phyloP scores from a whole-genome alignment of 2,113 vertebrate genomes.

The Hippoglossus stenolepis region DNA sequence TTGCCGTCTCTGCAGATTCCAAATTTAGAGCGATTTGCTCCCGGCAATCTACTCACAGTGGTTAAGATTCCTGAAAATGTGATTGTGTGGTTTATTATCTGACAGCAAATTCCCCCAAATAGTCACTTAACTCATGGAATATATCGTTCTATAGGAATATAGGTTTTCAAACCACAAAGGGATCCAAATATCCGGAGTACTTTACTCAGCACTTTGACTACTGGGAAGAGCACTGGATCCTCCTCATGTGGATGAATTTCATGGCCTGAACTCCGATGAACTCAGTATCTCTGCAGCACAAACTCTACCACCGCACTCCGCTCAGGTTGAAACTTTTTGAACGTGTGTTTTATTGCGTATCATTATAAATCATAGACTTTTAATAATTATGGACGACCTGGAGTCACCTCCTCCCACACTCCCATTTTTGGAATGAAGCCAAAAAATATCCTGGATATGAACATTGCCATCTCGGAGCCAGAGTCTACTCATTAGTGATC shows the following conservation, averaged over 20 bases:
- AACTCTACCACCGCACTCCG: neutral
- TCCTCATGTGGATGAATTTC: slow-evolving; percentile 28
- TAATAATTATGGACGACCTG: too few relatives aligned
- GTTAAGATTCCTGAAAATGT: slow-evolving; percentile 54
- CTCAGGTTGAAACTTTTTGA: slow-evolving; percentile 14
- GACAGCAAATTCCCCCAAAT: neutral
- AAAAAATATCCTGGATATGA: too few relatives aligned
- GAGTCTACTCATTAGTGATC: too few relatives aligned
- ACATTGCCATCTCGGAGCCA: too few relatives aligned
- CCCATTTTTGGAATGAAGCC: too few relatives aligned
- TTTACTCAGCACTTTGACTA: slow-evolving; percentile 9
- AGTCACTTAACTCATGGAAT: slow-evolving; percentile 32
- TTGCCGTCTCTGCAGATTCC: slow-evolving; percentile 31
- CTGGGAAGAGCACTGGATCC: slow-evolving; percentile 22
- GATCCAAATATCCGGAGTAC: slow-evolving; percentile 17
- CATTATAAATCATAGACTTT: slow-evolving; percentile 1
- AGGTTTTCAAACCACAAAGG: slow-evolving; percentile 26
- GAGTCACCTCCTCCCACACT: too few relatives aligned
- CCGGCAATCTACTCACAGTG: slow-evolving; percentile 17
- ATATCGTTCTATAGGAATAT: slow-evolving; percentile 18
- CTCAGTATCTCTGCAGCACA: slow-evolving; percentile 20
- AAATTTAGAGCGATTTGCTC: slow-evolving; percentile 38
- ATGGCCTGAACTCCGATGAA: slow-evolving; percentile 1
- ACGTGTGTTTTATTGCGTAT: slow-evolving; percentile 8
- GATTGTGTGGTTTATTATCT: slow-evolving; percentile 52